These are phyloP conservation scores for Trisateles emortualis DNA, from an alignment of 2,888 invertebrate genomes.

Conservation along the genomic window DNA sequence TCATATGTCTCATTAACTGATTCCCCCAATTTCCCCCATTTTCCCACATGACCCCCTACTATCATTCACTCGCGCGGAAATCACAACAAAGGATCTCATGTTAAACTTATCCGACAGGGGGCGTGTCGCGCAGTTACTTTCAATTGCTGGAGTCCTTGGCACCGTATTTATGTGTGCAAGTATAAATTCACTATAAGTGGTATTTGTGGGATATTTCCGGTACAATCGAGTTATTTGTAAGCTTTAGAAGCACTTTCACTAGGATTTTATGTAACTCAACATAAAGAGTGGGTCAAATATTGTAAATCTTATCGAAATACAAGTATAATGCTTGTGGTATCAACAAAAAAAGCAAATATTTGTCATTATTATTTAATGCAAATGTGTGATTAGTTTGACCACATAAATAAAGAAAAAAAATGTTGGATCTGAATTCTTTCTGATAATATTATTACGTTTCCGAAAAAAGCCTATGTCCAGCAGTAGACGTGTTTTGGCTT, in stretches of 20 bases:
- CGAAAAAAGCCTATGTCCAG: too few species aligned
- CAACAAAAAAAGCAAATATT: too few species aligned
- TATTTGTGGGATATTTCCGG: slow-evolving; percentile 67
- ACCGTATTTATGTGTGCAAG: slow-evolving; percentile 73
- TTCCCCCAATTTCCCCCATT: slow-evolving; percentile 23
- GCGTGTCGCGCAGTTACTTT: slow-evolving; percentile 71
- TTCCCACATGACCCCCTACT: slow-evolving; percentile 34
- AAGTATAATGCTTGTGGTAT: too few species aligned
- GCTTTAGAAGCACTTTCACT: neutral
- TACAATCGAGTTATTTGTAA: slow-evolving; percentile 10
- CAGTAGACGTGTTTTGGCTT: too few species aligned
- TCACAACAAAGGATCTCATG: slow-evolving; percentile 55
- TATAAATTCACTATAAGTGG: slow-evolving; percentile 79
- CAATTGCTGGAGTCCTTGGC: slow-evolving; percentile 61
- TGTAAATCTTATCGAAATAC: neutral
- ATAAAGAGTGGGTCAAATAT: neutral
- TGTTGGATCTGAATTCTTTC: too few species aligned
- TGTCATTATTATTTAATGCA: too few species aligned
- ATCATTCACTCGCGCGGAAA: slow-evolving; percentile 49
- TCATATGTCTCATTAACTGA: slow-evolving; percentile 46
- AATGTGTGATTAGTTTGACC: too few species aligned
- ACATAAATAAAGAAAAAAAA: too few species aligned
- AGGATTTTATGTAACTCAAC: neutral
- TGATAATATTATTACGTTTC: too few species aligned
- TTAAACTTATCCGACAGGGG: slow-evolving; percentile 48